Percentiles rank a stretch among this genome's conserved stretches.
Evolutionary conservation across 2,888 invertebrate genomes (phyloP).

Genomic region (Hololepta plana): DNA sequence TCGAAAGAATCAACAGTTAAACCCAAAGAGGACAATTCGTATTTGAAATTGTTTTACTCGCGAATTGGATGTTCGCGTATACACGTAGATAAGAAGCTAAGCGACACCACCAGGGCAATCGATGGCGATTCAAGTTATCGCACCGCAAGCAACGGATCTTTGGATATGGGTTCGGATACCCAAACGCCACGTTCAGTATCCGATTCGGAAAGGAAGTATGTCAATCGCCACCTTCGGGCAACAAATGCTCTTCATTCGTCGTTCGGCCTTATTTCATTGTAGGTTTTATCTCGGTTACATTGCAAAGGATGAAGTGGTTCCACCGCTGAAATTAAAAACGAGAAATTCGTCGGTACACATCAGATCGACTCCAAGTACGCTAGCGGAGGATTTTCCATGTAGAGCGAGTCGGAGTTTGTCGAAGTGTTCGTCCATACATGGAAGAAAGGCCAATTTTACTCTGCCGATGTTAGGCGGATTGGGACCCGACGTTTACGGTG

Average conservation of each 20-base stretch:
- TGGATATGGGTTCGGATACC: too few relatives aligned
- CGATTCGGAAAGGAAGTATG: too few relatives aligned
- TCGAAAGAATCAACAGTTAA: slow-evolving; percentile 1
- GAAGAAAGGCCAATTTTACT: slow-evolving; percentile 5
- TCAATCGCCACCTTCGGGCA: too few relatives aligned
- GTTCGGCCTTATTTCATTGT: too few relatives aligned
- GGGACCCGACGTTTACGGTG: slow-evolving; percentile 11
- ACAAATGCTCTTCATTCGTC: too few relatives aligned
- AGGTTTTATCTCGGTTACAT: too few relatives aligned
- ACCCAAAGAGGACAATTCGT: slow-evolving; percentile 6
- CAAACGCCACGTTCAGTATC: too few relatives aligned
- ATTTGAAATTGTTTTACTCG: slow-evolving; percentile 8
- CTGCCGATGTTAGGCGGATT: slow-evolving; percentile 13
- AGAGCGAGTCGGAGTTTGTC: slow-evolving; percentile 9
- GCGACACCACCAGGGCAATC: slow-evolving; percentile 7
- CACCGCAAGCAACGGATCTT: too few relatives aligned
- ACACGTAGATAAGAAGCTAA: background rate
- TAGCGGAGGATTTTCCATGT: slow-evolving; percentile 6
- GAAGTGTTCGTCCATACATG: slow-evolving; percentile 2
- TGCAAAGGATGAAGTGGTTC: too few relatives aligned
- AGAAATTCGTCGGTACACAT: too few relatives aligned
- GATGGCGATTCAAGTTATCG: slow-evolving; percentile 6
- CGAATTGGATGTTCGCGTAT: slow-evolving; percentile 7
- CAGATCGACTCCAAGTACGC: slow-evolving; percentile 6
- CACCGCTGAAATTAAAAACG: too few relatives aligned